A percentile compares a stretch with the other conserved stretches of the same genome.
phyloP scores from a whole-genome alignment of 2,888 invertebrate species.

The Maniola hyperantus region DNA sequence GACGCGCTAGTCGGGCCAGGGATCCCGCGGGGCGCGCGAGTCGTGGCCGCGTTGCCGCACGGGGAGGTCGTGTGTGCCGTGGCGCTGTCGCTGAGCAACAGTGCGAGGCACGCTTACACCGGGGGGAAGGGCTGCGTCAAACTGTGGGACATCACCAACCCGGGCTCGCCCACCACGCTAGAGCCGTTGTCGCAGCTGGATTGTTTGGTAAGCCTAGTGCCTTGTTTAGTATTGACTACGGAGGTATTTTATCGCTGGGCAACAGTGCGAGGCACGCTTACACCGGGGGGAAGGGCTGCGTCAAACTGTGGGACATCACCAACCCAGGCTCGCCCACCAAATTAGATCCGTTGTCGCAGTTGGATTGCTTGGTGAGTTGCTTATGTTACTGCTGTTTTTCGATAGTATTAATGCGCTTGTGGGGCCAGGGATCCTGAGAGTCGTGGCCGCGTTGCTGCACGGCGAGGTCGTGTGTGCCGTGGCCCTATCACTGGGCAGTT shows the following conservation, averaged over 20 bases:
- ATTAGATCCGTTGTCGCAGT: constrained; percentile 93
- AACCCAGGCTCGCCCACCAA: constrained; percentile 92
- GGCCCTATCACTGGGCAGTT: constrained; percentile 89
- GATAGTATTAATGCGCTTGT: too few species aligned
- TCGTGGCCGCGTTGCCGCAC: constrained; percentile 95
- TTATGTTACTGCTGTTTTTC: constrained; percentile 85
- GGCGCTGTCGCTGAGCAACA: constrained; percentile 89
- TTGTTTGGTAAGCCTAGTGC: constrained; percentile 85
- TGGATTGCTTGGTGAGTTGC: constrained; percentile 87
- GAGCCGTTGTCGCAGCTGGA: constrained; percentile 96
- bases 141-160: constrained; percentile 96
- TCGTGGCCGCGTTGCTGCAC: constrained; percentile 95
- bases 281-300: constrained; percentile 98
- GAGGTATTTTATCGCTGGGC: constrained; percentile 79
- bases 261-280: constrained; percentile 95
- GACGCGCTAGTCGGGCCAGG: constrained; percentile 97
- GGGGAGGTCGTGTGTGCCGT: constrained; percentile 99
- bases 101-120: constrained; percentile 96
- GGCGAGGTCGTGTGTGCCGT: constrained; percentile 99
- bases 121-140: constrained; percentile 99
- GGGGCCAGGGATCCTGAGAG: constrained; percentile 96
- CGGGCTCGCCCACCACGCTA: constrained; percentile 91
- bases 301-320: constrained; percentile 98
- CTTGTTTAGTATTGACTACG: too few species aligned
- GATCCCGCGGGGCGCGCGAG: constrained; percentile 94